Evolutionary conservation across 2,113 vertebrate genomes (phyloP), one percentile per base, ranked within the genome.

Genomic region (Rissa tridactyla): DNA sequence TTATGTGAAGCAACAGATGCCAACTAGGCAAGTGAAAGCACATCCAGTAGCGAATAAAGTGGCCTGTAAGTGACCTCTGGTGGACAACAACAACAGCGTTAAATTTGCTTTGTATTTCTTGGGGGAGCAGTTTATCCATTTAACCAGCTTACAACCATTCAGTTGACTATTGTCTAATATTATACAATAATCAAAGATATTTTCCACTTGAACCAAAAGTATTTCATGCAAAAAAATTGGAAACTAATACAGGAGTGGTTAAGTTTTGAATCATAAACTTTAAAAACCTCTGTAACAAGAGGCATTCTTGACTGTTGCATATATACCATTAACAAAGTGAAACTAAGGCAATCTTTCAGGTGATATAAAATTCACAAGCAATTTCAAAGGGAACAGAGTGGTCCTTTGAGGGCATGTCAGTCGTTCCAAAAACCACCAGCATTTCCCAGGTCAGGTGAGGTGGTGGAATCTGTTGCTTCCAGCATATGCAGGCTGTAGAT

Each of bases 41-140:
- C 19, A n/a, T 60, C 2, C 49, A 26, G 8, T 38, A 66, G 16
- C 11, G 21, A 80, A 80, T 86, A 68, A 84, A 60, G 61, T 71
- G 52, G 91, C 91, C 52, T 69, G 17, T 46, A 92, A 89, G 91
- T 89, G 95, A 97, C 95, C 93, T 96, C 96, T 97, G 93, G 72
- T 86, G 95, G 96, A 91, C 93, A 93, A 18, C 5, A 83, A 46
- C 29, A 90, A 76, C 5, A 52, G 38, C 5, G 47, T 62, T 25
- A 47, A 81, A 68, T 68, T 29, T 57, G 26, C 55, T 81, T 26
- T 15, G 5, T 26, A 25, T 68, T 84, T 83, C 64, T 77, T 11
- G 9, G 25, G 17, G 65, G 34, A 55, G 26, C 22, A 78, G 4
- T n/a, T 82, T 29, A 70, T 57, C 8, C 11, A 11, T 62, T 83